phyloP scores from a whole-genome alignment of 2,113 vertebrate species.

The Lonchura striata region DNA sequence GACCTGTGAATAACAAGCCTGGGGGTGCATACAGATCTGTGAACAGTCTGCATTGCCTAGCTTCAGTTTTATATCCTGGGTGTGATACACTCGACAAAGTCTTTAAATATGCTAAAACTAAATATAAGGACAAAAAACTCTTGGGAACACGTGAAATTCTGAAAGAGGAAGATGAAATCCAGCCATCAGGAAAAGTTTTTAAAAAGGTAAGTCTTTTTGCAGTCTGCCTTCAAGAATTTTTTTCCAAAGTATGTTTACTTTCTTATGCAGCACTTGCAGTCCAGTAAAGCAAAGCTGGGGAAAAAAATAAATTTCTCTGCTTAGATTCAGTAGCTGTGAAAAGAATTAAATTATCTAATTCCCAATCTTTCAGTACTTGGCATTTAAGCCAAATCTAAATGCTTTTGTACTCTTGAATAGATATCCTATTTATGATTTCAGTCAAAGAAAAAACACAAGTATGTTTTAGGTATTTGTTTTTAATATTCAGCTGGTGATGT shows the following conservation, averaged over 20 bases:
- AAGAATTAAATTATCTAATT: background rate
- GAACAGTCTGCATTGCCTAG: slow-evolving; percentile 76
- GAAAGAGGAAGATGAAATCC: slow-evolving; percentile 91
- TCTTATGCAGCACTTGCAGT: background rate
- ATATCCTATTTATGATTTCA: background rate
- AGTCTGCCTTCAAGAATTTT: background rate
- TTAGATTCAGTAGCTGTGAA: background rate
- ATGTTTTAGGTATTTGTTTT: background rate
- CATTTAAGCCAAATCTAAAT: background rate
- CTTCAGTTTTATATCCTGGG: slow-evolving; percentile 79
- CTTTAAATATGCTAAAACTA: slow-evolving; percentile 80
- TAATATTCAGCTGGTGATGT: background rate
- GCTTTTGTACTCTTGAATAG: background rate
- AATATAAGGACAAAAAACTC: slow-evolving; percentile 82
- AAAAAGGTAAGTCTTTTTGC: slow-evolving; percentile 84
- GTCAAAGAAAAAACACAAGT: background rate
- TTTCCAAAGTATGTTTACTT: background rate
- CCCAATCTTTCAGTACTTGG: accelerated
- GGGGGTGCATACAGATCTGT: slow-evolving; percentile 84
- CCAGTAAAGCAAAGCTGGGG: background rate
- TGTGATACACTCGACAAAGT: slow-evolving; percentile 88
- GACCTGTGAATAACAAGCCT: slow-evolving; percentile 74
- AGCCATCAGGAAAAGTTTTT: slow-evolving; percentile 90
- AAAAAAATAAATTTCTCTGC: background rate
- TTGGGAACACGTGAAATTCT: slow-evolving; percentile 90